phyloP scores from a whole-genome alignment of 2,797 vertebrate genomes.

The Ctenopoma kingsleyae region DNA sequence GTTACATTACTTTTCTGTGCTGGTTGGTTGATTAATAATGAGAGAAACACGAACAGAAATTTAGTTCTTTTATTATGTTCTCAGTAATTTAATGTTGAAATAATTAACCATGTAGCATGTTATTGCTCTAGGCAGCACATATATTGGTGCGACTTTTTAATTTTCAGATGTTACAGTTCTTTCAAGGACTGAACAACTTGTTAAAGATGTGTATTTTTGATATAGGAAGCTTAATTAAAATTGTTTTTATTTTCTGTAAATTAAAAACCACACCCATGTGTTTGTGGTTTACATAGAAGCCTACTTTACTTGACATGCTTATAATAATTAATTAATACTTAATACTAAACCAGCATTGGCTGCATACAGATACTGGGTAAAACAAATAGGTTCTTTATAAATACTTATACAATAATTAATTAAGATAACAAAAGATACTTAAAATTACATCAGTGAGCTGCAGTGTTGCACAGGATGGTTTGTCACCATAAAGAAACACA shows the following conservation, averaged over 20 bases:
- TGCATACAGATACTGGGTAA: no score
- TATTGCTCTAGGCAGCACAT: constrained; percentile 19
- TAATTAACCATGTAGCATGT: constrained; percentile 33
- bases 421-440: no score
- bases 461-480: no score
- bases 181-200: neutral
- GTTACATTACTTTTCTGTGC: constrained; percentile 9
- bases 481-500: no score
- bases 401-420: no score
- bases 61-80: constrained; percentile 7
- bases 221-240: neutral
- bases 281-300: neutral
- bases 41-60: neutral
- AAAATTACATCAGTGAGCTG: no score
- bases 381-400: no score
- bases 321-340: no score
- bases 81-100: constrained; percentile 16
- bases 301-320: neutral
- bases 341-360: no score
- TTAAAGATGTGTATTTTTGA: neutral
- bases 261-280: neutral
- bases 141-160: neutral
- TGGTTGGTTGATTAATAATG: constrained; percentile 16
- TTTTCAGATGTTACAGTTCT: neutral
- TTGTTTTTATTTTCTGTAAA: neutral